Conservation (phyloP, 2,888 invertebrate species). For the Ennomos quercinarius region DNA sequence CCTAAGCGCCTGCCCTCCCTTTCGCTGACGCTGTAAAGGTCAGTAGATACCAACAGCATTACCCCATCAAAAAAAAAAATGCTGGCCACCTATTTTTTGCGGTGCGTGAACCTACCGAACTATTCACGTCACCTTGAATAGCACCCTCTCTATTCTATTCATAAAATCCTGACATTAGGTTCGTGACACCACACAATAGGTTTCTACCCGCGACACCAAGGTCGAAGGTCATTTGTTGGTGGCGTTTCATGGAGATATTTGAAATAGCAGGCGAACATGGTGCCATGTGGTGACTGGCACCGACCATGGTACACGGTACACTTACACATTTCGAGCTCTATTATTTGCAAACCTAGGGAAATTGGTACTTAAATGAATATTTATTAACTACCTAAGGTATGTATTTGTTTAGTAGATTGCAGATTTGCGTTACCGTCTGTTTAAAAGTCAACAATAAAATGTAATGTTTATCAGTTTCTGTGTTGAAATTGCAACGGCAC, state of each 20-base stretch:
- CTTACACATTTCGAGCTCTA: conserved; percentile 29
- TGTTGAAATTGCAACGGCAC: too few relatives aligned
- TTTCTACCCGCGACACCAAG: conserved; percentile 47
- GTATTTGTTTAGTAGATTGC: too few relatives aligned
- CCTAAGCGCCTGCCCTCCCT: too few relatives aligned
- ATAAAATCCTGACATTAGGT: conserved; percentile 28
- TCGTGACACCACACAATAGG: conserved; percentile 41
- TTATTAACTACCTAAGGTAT: too few relatives aligned
- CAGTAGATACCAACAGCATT: too few relatives aligned
- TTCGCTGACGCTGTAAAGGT: too few relatives aligned
- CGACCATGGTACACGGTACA: conserved; percentile 17
- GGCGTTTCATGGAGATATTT: conserved; percentile 37
- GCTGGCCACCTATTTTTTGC: too few relatives aligned
- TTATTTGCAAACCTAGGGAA: background rate
- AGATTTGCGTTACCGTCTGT: too few relatives aligned
- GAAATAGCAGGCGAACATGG: conserved; percentile 29
- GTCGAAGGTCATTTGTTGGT: conserved; percentile 60
- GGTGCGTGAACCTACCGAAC: background rate
- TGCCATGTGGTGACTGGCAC: conserved; percentile 35
- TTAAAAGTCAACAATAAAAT: too few relatives aligned
- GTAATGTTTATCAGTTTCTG: too few relatives aligned
- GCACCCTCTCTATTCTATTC: conserved; percentile 32
- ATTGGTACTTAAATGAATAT: background rate
- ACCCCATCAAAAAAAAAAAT: too few relatives aligned
- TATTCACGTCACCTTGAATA: conserved; percentile 21